These are phyloP conservation scores for Mormyrus hasselquistii DNA, from an alignment of 2,797 vertebrate genomes.

Conservation along the genomic window DNA sequence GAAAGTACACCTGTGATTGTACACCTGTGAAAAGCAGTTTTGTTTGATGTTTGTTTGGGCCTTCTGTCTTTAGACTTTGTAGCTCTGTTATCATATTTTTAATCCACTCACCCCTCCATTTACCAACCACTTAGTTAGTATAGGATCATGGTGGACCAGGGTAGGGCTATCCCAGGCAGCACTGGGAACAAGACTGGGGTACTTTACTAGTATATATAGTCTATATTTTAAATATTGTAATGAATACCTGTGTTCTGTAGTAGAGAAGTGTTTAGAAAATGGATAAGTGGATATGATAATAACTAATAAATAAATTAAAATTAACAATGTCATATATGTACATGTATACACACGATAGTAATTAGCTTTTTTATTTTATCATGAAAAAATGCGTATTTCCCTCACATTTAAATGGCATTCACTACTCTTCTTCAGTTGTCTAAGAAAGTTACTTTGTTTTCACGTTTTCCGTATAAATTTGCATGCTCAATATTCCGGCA, in stretches of 20 bases:
- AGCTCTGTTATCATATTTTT: neutral
- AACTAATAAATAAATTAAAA: neutral
- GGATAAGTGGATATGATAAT: neutral
- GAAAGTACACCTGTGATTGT: too few relatives aligned
- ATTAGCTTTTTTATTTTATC: neutral
- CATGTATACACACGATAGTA: neutral
- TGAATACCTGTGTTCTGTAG: neutral
- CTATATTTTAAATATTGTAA: neutral
- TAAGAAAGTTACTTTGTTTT: neutral
- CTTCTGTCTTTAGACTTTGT: neutral
- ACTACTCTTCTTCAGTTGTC: neutral
- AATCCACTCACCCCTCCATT: neutral
- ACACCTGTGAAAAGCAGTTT: neutral
- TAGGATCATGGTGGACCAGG: neutral
- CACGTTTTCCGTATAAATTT: conserved; percentile 30
- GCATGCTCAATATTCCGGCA: conserved; percentile 45
- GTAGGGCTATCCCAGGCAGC: neutral
- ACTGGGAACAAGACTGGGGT: neutral
- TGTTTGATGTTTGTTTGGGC: neutral
- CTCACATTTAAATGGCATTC: neutral
- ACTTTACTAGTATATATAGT: neutral
- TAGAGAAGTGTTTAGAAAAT: neutral
- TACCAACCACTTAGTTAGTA: neutral
- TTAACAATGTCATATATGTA: neutral
- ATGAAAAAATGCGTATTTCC: neutral